Evolutionary conservation across 1,140 invertebrate genomes (phyloP), one percentile per base, ranked within the genome.

Genomic region (Leucophenga varia): DNA sequence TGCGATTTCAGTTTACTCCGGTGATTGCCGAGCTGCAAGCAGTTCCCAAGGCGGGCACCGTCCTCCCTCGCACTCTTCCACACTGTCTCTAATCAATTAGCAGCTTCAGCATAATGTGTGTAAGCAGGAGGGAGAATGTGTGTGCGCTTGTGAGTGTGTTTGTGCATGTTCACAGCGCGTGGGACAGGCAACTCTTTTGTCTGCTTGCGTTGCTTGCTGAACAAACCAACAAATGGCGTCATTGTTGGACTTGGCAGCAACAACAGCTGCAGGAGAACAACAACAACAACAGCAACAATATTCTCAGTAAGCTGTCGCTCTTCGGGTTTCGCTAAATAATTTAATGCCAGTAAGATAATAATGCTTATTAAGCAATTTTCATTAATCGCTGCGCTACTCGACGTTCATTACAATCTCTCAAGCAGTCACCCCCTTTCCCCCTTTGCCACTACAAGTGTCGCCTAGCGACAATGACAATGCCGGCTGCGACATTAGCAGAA

Each of bases 341-440:
- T 67, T 67, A 67, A 65, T 67, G 53, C 59, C 63, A 52, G 55
- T 59, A 52, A 65, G 63, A 67, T 61, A 65, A 65, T 65, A 67
- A 67, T 65, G 63, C 63, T 65, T 65, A 65, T 65, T 65, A 65
- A 65, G 63, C 63, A 67, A 65, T 65, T 65, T 65, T 65, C 63
- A 63, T 65, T 65, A 65, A 67, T 65, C 61, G 63, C 50, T 51
- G 47, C 49, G 50, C 59, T 58, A 59, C 63, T 65, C 55, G 63
- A 63, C 63, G 48, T 58, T 63, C 63, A 55, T 61, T 52, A 61
- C 45, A 63, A 67, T 63, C 63, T 63, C 63, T 28, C 25, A 28
- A 28, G 25, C 25, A 28, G 25, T 12, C 25, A 12, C 25, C 6
- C 12, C 25, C 6, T 7, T 28, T 6, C 6, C 25, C 6, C 12